Evolutionary conservation across 1,140 invertebrate species (phyloP), one percentile per base, ranked within the genome.

Genomic region (Micrasema minimum): DNA sequence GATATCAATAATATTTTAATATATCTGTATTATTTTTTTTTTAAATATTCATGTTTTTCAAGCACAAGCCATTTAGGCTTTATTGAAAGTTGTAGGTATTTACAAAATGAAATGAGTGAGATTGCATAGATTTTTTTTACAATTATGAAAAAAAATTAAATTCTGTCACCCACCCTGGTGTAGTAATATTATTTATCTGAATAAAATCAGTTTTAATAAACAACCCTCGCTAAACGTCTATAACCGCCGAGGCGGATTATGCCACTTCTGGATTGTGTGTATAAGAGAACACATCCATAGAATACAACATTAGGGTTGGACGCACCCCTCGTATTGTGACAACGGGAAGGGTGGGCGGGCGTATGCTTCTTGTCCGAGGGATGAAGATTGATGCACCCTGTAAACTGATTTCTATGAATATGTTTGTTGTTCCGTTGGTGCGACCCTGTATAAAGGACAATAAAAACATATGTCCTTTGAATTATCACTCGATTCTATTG

Each of bases 311-410:
- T 48, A 22, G 31, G 18, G 37, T 41, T 14, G 35, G 7, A 11
- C 12, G 5, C 48, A 12, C 10, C 50, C 66, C 53, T 59, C 37
- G 26, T 66, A 51, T 50, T 45, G 41, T 48, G 45, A 45, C 37
- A 53, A 50, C 18, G 3, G 4, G 10, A 14, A 45, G 62, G 62
- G 61, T 35, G 50, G 53, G 72, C 68, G 62, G 69, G 69, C 73
- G 73, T 75, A 75, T 75, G 73, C 69, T 66, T 22, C 64, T n/a
- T 59, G 73, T 75, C 73, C 14, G 20, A 12, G 50, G 48, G 57
- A 75, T 75, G 69, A 72, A 75, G 73, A 75, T 75, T 75, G 73
- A 75, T 75, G 66, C 22, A 48, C 62, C 45, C 31, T n/a, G 31
- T n/a, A n/a, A 37, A 51, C 16, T 31, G 46, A 46, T 66, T 46